A percentile compares a stretch with the other conserved stretches of the same genome.
Evolutionary conservation across 2,797 vertebrate species (phyloP).

Genomic region (Semotilus atromaculatus): DNA sequence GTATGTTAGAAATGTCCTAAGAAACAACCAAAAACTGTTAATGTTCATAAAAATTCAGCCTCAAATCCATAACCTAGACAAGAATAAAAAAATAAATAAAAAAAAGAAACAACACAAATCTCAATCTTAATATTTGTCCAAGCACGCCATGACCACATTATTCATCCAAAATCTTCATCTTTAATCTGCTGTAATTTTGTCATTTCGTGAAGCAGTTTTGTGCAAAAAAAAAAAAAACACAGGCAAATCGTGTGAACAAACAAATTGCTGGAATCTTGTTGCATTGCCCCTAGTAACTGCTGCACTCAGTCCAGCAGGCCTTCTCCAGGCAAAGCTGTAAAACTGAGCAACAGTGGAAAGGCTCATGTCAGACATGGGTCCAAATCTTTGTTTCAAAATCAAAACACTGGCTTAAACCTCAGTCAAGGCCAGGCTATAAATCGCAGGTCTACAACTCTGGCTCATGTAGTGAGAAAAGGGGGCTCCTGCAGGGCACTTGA

Average conservation of each 20-base stretch:
- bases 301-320: neutral
- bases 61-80: neutral
- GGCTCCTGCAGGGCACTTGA: neutral
- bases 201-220: neutral
- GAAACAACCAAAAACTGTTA: neutral
- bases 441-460: conserved; percentile 11
- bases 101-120: neutral
- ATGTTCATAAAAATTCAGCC: neutral
- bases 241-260: neutral
- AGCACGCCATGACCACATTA: neutral
- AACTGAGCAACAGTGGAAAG: conserved; percentile 8
- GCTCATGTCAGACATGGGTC: conserved; percentile 4
- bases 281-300: conserved; percentile 15
- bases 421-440: neutral
- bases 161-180: neutral
- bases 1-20: conserved; percentile 5
- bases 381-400: conserved; percentile 6
- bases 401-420: conserved; percentile 9
- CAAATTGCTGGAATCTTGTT: conserved; percentile 1
- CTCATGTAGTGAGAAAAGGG: conserved; percentile 7
- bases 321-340: neutral
- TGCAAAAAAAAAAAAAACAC: neutral
- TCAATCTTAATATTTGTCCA: neutral
- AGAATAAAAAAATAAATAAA: neutral
- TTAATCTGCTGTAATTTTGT: neutral